Conservation (phyloP, 1,140 invertebrate species). For the Drosophila mojavensis region DNA sequence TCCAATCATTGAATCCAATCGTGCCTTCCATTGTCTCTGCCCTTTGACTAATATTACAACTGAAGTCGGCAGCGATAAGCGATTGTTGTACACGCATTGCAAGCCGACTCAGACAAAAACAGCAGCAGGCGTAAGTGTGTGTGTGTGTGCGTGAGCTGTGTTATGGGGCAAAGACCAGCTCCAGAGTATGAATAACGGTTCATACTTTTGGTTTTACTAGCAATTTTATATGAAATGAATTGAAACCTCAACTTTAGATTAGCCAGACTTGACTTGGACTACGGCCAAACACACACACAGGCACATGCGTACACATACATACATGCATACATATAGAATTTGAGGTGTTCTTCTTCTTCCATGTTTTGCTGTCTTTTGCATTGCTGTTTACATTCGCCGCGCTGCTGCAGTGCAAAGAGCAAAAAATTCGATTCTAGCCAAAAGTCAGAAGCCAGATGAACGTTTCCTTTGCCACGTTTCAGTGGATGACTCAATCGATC, state of each 20-base stretch:
- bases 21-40: slow-evolving; percentile 38
- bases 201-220: slow-evolving; percentile 10
- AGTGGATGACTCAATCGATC: slow-evolving; percentile 38
- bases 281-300: too few species aligned
- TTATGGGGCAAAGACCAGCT: slow-evolving; percentile 55
- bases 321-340: not conserved
- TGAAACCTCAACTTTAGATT: slow-evolving; percentile 5
- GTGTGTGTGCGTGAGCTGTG: slow-evolving; percentile 2
- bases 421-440: slow-evolving; percentile 9
- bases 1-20: slow-evolving; percentile 21
- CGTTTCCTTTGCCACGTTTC: slow-evolving; percentile 45
- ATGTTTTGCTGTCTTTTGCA: slow-evolving; percentile 6
- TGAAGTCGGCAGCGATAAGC: slow-evolving; percentile 41
- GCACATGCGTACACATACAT: too few species aligned
- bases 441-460: slow-evolving; percentile 1
- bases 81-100: slow-evolving; percentile 1
- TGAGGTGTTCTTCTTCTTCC: slow-evolving; percentile 9
- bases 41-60: slow-evolving; percentile 57
- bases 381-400: not conserved
- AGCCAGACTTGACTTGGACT: not conserved
- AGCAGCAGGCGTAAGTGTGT: not conserved
- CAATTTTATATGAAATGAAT: not conserved
- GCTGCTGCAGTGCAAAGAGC: slow-evolving; percentile 21
- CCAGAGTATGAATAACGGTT: slow-evolving; percentile 55
- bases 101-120: slow-evolving; percentile 11